Evolutionary conservation across 2,888 invertebrate species (phyloP).

Genomic region (Agriopis leucophaearia): DNA sequence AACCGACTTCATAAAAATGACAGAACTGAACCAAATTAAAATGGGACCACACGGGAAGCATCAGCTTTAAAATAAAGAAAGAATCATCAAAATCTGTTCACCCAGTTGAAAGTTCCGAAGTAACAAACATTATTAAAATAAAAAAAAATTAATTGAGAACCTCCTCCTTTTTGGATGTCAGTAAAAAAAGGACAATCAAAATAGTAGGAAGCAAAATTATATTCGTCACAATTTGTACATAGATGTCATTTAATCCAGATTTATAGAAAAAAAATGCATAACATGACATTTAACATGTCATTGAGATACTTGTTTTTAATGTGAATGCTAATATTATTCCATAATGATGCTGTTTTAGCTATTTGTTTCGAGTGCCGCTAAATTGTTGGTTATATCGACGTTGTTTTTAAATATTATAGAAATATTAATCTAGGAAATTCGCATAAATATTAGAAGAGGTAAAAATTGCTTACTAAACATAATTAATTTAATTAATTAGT

Average conservation of each 20-base stretch:
- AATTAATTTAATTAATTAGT: no score
- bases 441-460: not conserved
- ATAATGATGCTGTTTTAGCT: slow-evolving; percentile 27
- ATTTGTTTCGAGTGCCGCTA: slow-evolving; percentile 22
- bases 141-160: no score
- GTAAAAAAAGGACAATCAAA: no score
- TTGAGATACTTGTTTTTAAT: slow-evolving; percentile 40
- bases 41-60: no score
- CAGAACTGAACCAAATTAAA: no score
- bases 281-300: slow-evolving; percentile 38
- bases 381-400: not conserved
- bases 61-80: no score
- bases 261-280: slow-evolving; percentile 26
- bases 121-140: no score
- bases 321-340: slow-evolving; percentile 30
- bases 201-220: no score
- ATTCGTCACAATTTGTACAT: not conserved
- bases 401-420: slow-evolving; percentile 14
- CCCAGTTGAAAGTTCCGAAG: no score
- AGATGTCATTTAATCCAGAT: slow-evolving; percentile 10
- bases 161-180: no score
- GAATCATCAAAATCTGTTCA: no score
- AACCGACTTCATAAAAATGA: no score
- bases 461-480: not conserved
- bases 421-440: slow-evolving; percentile 9